A percentile compares a stretch with the other conserved stretches of the same genome.
phyloP scores from a whole-genome alignment of 53 echinoderm and acorn worm genomes.

The Patiria pectinifera region DNA sequence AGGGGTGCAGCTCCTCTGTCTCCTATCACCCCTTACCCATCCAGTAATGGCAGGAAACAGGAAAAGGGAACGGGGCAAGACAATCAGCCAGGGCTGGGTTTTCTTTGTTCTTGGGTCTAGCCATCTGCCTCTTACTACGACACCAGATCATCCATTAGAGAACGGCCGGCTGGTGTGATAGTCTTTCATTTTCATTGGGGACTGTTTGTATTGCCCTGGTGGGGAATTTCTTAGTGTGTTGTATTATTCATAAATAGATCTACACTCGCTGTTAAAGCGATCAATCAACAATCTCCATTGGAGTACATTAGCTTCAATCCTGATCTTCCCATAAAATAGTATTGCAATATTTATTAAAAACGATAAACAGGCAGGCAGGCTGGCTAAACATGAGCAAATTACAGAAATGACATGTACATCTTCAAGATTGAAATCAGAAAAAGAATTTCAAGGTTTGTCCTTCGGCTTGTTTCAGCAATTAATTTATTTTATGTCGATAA shows the following conservation, averaged over 20 bases:
- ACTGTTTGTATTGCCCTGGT: not conserved
- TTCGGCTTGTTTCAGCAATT: not conserved
- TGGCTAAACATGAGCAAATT: not conserved
- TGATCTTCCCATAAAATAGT: not conserved
- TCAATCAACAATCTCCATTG: not conserved
- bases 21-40: not conserved
- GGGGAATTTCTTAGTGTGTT: not conserved
- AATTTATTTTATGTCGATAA: no score
- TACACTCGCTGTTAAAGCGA: not conserved
- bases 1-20: constrained; percentile 3
- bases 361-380: not conserved
- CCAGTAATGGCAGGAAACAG: constrained; percentile 45
- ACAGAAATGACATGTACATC: not conserved
- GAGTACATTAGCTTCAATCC: not conserved
- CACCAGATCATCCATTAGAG: constrained; percentile 33
- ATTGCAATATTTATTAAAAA: not conserved
- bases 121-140: constrained; percentile 48
- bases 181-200: not conserved
- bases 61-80: constrained; percentile 4
- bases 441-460: not conserved
- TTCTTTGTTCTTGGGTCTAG: constrained; percentile 46
- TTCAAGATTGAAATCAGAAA: not conserved
- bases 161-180: constrained; percentile 19
- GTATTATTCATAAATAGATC: no score
- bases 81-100: constrained; percentile 4